These are phyloP conservation scores for Ceuthmochares aereus DNA, from an alignment of 2,113 vertebrate species.

Conservation along the genomic window DNA sequence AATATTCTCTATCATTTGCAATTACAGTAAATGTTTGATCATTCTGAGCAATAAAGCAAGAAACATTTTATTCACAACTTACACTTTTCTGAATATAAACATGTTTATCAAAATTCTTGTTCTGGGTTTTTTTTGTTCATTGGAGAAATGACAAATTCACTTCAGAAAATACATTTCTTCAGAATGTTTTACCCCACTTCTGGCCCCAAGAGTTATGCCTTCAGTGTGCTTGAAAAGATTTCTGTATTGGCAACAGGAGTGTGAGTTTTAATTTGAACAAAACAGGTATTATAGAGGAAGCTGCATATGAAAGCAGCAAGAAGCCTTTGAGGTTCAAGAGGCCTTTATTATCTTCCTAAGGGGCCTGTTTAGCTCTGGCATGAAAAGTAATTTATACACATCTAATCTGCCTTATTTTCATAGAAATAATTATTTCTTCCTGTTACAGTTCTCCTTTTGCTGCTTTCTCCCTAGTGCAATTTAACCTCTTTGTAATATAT, in stretches of 20 bases:
- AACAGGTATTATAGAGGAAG: constrained; percentile 33
- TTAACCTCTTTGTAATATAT: constrained; percentile 29
- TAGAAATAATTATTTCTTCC: constrained; percentile 31
- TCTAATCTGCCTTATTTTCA: constrained; percentile 21
- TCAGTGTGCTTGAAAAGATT: constrained; percentile 17
- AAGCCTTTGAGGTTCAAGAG: constrained; percentile 48
- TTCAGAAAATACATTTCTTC: constrained; percentile 12
- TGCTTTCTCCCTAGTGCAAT: not conserved
- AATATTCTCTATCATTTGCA: not conserved
- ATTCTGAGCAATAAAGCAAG: not conserved
- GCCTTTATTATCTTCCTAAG: constrained; percentile 45
- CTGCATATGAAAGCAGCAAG: constrained; percentile 26
- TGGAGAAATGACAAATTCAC: not conserved
- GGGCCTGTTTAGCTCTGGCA: constrained; percentile 32
- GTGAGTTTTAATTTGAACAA: constrained; percentile 58
- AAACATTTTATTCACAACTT: not conserved
- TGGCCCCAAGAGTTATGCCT: not conserved
- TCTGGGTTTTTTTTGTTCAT: not conserved
- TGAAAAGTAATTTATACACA: not conserved
- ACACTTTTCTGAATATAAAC: constrained; percentile 4
- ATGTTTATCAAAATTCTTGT: not conserved
- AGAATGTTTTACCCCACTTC: not conserved
- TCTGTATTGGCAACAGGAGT: not conserved
- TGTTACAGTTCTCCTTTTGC: not conserved
- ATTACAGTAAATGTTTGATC: not conserved